Percentiles rank a stretch among this genome's conserved stretches.
Conservation (phyloP, 2,888 invertebrate genomes). For the Pollenia angustigena region DNA sequence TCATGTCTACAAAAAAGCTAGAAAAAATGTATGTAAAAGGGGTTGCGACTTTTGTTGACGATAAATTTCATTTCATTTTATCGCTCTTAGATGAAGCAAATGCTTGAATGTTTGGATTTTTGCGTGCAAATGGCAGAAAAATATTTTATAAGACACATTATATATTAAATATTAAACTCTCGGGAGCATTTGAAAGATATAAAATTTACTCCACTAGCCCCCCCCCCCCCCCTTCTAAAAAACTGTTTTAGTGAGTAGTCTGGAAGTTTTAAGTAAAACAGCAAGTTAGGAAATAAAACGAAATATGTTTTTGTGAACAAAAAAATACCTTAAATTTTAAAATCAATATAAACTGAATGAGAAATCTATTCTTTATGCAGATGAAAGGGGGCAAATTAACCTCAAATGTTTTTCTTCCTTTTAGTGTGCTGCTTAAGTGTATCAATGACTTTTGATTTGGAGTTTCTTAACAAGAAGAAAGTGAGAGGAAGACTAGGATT, state of each 20-base stretch:
- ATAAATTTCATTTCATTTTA: constrained; percentile 53
- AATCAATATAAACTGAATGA: constrained; percentile 21
- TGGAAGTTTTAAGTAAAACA: constrained; percentile 7
- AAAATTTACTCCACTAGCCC: constrained; percentile 31
- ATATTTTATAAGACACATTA: constrained; percentile 78
- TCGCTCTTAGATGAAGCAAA: constrained; percentile 10
- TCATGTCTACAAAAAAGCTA: constrained; percentile 22
- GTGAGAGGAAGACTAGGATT: neutral
- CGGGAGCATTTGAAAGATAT: constrained; percentile 55
- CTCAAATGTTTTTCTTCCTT: neutral
- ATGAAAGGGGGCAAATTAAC: constrained; percentile 3
- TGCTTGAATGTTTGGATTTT: constrained; percentile 22
- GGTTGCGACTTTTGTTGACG: constrained; percentile 69
- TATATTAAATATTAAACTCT: constrained; percentile 67
- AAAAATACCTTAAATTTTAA: constrained; percentile 12
- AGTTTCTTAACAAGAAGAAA: neutral
- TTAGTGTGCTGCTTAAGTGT: constrained; percentile 12
- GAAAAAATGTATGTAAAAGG: constrained; percentile 49
- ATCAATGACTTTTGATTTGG: neutral
- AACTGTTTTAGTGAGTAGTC: constrained; percentile 11
- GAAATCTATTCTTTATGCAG: neutral
- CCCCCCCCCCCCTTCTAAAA: too few species aligned
- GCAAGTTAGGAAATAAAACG: neutral
- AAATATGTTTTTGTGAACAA: neutral
- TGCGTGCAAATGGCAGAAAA: constrained; percentile 82